Evolutionary conservation across 2,888 invertebrate species (phyloP), one percentile per base, ranked within the genome.

Genomic region (Aromia moschata): DNA sequence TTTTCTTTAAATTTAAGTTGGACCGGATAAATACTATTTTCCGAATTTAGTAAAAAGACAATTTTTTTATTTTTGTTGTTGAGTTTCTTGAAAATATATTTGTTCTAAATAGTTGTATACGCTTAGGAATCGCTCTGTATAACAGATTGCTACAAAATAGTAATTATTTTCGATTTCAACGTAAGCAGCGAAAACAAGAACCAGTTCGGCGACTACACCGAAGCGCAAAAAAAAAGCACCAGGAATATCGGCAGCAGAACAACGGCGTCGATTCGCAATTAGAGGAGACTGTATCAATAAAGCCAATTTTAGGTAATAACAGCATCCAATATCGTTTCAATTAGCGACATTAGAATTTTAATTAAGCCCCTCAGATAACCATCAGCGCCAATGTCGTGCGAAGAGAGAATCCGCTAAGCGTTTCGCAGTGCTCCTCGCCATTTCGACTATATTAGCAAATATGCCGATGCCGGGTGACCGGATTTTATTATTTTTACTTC

Each of bases 351-450:
- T 49, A 38, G 38, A 49, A 49, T 60, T 64, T 61, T 61, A 58
- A 64, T 64, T 58, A 58, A 60, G 56, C 14, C 43, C 44, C 56
- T 58, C 60, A 47, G 46, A 58, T 44, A 49, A 54, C 56, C 51
- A 56, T 60, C 53, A 37, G 44, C 30, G 58, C 59, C 57, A 62
- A 54, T 45, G 54, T 57, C 51, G 33, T n/a, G 11, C 33, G 33
- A 33, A 33, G 33, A 33, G 33, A 33, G 33, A 33, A 33, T 33
- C 33, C 33, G 33, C 33, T 33, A 33, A 33, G n/a, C 11, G 25
- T 25, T 25, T 25, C 7, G 7, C 25, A 25, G 25, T 7, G 4
- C 25, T 25, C 25, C 3, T 7, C 25, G 25, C 25, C 25, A 25
- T 25, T 25, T 25, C 25, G 7, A 25, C 7, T 25, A 3, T 25